A percentile compares a stretch with the other conserved stretches of the same genome.
These are phyloP conservation scores for Gasterosteus nipponicus DNA, from an alignment of 2,113 vertebrate genomes.

Conservation along the genomic window DNA sequence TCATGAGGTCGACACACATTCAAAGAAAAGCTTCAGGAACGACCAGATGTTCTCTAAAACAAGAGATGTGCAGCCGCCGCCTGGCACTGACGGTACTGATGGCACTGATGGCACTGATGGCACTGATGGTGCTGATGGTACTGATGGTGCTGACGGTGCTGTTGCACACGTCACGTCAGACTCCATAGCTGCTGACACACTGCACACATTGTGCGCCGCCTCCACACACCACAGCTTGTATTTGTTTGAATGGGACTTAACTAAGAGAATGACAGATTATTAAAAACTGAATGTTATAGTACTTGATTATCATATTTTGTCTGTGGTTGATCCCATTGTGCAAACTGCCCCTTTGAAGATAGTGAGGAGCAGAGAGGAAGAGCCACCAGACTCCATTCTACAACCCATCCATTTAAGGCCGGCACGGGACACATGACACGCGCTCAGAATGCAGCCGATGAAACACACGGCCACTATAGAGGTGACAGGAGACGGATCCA, in stretches of 20 bases:
- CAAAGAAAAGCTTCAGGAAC: background rate
- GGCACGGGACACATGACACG: background rate
- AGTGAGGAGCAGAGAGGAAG: too few relatives aligned
- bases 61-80: background rate
- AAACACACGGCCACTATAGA: background rate
- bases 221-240: conserved; percentile 9
- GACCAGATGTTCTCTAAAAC: too few relatives aligned
- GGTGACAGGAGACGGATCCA: background rate
- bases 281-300: too few relatives aligned
- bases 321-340: background rate
- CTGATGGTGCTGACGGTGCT: too few relatives aligned
- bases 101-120: too few relatives aligned
- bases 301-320: too few relatives aligned
- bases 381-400: background rate
- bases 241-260: background rate
- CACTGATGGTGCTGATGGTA: too few relatives aligned
- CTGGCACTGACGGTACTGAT: conserved; percentile 43
- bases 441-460: accelerated
- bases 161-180: conserved; percentile 9
- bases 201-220: conserved; percentile 27
- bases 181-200: conserved; percentile 30
- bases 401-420: background rate
- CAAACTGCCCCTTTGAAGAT: background rate
- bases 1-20: background rate
- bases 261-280: background rate